Evolutionary conservation across 1,140 invertebrate species (phyloP), one percentile per base, ranked within the genome.

Genomic region (Bombyx mandarina): DNA sequence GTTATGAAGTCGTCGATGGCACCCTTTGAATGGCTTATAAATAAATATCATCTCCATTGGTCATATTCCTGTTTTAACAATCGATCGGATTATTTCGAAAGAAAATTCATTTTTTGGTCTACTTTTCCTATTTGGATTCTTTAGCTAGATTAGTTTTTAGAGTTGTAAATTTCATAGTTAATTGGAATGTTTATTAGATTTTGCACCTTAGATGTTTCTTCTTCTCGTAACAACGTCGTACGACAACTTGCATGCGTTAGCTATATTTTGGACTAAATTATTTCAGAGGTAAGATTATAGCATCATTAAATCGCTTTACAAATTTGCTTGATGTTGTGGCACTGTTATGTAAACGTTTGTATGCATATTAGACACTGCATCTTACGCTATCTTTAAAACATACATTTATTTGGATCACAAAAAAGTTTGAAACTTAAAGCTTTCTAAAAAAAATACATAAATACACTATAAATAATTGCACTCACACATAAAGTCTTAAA

Each of bases 11-110:
- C 63, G 73, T 75, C 77, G 71, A 68, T 79, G 79, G 84, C 84
- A 87, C 83, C 82, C 60, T 72, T 66, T 82, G 84, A 80, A 87
- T 87, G 84, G 84, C 82, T 87, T 87, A 77, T 35, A 35, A 35
- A 35, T 35, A 35, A 35, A 76, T 82, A 85, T 77, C 74, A 82
- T 80, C 79, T 82, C 71, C 69, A 69, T 74, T 77, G 70, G 75
- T 79, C 67, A 75, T 61, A 69, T 71, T 76, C 63, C 67, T 82
- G 65, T 79, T 71, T 71, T 71, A 69, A 62, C 61, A 68, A 62
- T 73, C 62, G 66, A 70, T 65, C 62, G 69, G 69, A 62, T 74
- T 71, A 75, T 66, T 66, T 72, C 69, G 60, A 66, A 62, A 73
- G 69, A 70, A 74, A 73, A 77, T 79, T 72, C 73, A 77, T 75